These are phyloP conservation scores for Mallotus villosus DNA, from an alignment of 2,797 vertebrate species.

Conservation along the genomic window DNA sequence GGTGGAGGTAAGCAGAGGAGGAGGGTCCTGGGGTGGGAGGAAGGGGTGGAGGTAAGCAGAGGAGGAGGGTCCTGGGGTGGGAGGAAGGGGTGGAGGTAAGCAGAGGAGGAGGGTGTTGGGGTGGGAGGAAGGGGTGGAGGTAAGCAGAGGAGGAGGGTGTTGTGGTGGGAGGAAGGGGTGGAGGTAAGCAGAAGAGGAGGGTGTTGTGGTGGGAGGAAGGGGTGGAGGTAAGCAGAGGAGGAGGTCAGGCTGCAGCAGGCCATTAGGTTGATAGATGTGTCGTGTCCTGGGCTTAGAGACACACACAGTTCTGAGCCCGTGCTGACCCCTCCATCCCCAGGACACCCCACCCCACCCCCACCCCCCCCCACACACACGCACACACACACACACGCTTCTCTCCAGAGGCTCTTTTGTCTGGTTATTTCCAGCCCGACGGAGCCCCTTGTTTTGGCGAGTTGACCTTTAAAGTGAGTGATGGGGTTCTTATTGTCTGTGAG, in stretches of 20 bases:
- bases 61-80: neutral
- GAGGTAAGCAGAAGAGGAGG: neutral
- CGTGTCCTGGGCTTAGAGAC: constrained; percentile 40
- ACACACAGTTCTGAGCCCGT: neutral
- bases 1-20: constrained; percentile 12
- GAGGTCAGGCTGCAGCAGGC: neutral
- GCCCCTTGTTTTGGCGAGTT: constrained; percentile 66
- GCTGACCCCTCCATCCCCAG: constrained; percentile 9
- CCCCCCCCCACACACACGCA: constrained; percentile 8
- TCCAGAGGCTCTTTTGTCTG: constrained; percentile 48
- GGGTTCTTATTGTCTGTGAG: constrained; percentile 70
- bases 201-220: neutral
- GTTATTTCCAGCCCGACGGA: constrained; percentile 63
- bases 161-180: neutral
- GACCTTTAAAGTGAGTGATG: constrained; percentile 75
- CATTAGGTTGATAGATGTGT: constrained; percentile 31
- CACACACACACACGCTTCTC: neutral
- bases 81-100: no score
- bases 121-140: no score
- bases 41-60: constrained; percentile 6
- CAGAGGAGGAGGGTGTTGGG: no score
- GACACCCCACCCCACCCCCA: neutral
- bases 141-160: neutral
- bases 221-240: neutral
- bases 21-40: neutral